These are phyloP conservation scores for Solenopsis invicta DNA, from an alignment of 1,140 invertebrate species.

Conservation along the genomic window DNA sequence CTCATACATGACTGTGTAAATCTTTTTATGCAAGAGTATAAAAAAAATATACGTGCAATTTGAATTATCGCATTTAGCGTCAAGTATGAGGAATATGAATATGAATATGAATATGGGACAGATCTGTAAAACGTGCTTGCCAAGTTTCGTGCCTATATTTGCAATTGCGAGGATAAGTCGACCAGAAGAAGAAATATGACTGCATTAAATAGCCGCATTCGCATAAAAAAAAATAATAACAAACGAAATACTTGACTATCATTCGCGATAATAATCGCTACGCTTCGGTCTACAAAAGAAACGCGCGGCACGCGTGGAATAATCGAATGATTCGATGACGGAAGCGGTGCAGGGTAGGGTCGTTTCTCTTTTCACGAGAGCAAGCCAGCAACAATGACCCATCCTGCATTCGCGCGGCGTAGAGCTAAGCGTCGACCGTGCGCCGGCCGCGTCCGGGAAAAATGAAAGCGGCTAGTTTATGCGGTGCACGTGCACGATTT, in stretches of 20 bases:
- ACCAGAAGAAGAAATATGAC: not conserved
- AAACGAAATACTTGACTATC: not conserved
- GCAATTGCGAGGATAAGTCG: not conserved
- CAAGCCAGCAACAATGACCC: slow-evolving; percentile 79
- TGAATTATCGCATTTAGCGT: not conserved
- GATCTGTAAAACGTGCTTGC: not conserved
- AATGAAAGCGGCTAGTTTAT: slow-evolving; percentile 87
- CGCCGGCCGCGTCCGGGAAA: slow-evolving; percentile 81
- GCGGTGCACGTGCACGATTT: slow-evolving; percentile 87
- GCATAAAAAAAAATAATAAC: too few species aligned
- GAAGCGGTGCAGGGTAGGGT: slow-evolving; percentile 50
- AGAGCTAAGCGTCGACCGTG: slow-evolving; percentile 80
- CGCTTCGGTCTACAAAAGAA: not conserved
- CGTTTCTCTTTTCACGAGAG: slow-evolving; percentile 75
- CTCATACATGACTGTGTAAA: slow-evolving; percentile 1
- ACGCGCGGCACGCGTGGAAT: not conserved
- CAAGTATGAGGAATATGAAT: slow-evolving; percentile 3
- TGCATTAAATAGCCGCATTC: not conserved
- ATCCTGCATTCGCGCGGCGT: slow-evolving; percentile 83
- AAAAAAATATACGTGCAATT: not conserved
- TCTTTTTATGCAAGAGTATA: not conserved
- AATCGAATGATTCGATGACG: slow-evolving; percentile 71
- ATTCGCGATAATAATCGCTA: not conserved
- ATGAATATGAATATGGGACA: not conserved
- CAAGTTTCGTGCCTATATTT: not conserved